Evolutionary conservation across 2,113 vertebrate species (phyloP).

Genomic region (Pachypanchax playfairii): DNA sequence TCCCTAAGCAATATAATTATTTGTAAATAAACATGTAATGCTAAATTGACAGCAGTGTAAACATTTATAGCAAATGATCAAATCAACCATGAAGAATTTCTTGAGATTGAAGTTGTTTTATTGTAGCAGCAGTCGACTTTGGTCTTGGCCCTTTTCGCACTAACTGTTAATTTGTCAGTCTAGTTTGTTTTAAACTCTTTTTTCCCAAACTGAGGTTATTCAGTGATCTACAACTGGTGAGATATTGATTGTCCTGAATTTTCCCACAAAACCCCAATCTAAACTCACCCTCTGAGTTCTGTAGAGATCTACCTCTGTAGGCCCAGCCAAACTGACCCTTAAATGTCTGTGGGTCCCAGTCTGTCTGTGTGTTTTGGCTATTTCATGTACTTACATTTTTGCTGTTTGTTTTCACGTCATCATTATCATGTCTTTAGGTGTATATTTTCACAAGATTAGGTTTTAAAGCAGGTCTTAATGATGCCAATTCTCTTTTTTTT

Average conservation of each 20-base stretch:
- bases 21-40: not conserved
- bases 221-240: not conserved
- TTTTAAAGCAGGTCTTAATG: slow-evolving; percentile 14
- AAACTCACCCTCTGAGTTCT: slow-evolving; percentile 1
- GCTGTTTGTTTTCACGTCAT: slow-evolving; percentile 56
- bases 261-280: not conserved
- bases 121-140: not conserved
- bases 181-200: not conserved
- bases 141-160: not conserved
- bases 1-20: no score
- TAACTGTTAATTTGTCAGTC: not conserved
- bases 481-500: slow-evolving; percentile 12
- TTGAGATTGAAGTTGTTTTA: not conserved
- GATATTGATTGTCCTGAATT: not conserved
- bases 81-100: not conserved
- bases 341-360: slow-evolving; percentile 57
- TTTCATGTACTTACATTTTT: slow-evolving; percentile 60
- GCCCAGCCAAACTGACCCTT: slow-evolving; percentile 52
- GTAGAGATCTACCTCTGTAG: slow-evolving; percentile 43
- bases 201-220: not conserved
- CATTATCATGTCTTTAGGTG: slow-evolving; percentile 50
- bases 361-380: slow-evolving; percentile 61
- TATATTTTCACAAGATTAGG: slow-evolving; percentile 18
- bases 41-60: not conserved
- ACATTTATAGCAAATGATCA: not conserved